A percentile compares a stretch with the other conserved stretches of the same genome.
Evolutionary conservation across 2,113 vertebrate genomes (phyloP).

Genomic region (Sphaerodactylus townsendi): DNA sequence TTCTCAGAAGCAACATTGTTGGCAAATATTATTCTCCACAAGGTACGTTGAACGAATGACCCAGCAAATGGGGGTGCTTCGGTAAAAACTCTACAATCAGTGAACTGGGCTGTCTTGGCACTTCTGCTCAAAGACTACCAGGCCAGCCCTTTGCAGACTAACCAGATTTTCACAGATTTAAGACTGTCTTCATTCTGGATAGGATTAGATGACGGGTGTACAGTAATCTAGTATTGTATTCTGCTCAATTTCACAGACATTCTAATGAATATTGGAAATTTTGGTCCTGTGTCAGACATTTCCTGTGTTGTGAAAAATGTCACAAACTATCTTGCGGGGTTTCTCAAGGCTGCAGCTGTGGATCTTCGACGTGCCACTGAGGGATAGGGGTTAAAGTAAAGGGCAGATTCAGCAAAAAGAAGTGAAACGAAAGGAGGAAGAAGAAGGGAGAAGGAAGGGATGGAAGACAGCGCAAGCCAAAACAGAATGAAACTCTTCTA

Average conservation of each 20-base stretch:
- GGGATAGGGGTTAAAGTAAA: not conserved
- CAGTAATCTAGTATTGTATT: not conserved
- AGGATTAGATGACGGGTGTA: too few relatives aligned
- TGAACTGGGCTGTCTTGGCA: not conserved
- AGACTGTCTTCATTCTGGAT: too few relatives aligned
- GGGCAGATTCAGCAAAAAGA: not conserved
- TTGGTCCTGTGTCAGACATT: not conserved
- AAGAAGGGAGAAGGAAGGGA: not conserved
- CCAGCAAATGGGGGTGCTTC: not conserved
- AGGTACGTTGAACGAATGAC: not conserved
- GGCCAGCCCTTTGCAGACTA: too few relatives aligned
- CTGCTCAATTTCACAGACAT: not conserved
- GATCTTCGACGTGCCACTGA: not conserved
- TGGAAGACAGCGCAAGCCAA: too few relatives aligned
- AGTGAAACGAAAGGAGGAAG: not conserved
- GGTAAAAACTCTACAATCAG: slow-evolving; percentile 15
- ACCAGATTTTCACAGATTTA: too few relatives aligned
- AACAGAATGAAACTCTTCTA: not conserved
- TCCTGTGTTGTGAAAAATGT: not conserved
- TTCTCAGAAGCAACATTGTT: slow-evolving; percentile 37
- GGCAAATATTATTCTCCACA: slow-evolving; percentile 31
- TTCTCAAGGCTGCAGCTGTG: not conserved
- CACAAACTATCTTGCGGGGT: too few relatives aligned
- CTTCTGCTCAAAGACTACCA: not conserved
- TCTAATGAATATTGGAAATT: not conserved